phyloP scores from a whole-genome alignment of 1,140 invertebrate genomes.

The Drosophila azteca region DNA sequence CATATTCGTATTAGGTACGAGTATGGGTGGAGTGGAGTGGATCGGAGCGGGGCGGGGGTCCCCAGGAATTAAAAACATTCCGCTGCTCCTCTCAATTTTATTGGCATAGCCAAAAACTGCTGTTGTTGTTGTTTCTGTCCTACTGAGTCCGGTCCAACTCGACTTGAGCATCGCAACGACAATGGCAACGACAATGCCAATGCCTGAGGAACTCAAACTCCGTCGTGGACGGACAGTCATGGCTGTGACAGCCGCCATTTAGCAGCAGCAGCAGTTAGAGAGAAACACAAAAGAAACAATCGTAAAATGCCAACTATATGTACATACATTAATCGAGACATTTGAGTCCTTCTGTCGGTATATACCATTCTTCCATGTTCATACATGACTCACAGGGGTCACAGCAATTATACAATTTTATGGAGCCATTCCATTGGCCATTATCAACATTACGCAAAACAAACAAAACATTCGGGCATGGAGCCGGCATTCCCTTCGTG shows the following conservation, averaged over 20 bases:
- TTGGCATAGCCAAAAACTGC: conserved; percentile 13
- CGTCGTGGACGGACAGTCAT: no score
- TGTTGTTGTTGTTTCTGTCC: no score
- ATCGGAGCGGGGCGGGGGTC: not conserved
- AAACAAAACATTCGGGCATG: conserved; percentile 53
- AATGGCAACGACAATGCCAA: no score
- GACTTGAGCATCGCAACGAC: no score
- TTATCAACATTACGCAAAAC: conserved; percentile 48
- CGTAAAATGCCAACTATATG: conserved; percentile 42
- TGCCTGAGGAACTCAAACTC: no score
- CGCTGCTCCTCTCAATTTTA: conserved; percentile 52
- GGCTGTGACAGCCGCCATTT: conserved; percentile 15
- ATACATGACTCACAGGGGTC: conserved; percentile 12
- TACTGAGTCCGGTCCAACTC: no score
- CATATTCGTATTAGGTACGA: conserved; percentile 23
- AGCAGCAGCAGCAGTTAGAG: not conserved
- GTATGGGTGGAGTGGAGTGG: not conserved
- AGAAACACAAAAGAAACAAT: conserved; percentile 41
- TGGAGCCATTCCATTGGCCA: conserved; percentile 34
- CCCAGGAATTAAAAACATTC: conserved; percentile 62
- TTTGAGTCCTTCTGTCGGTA: not conserved
- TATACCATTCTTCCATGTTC: not conserved
- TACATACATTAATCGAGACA: conserved; percentile 11
- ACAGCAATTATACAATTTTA: conserved; percentile 62
- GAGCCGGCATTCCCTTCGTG: conserved; percentile 58